phyloP scores from a whole-genome alignment of 2,888 invertebrate species.

The Amphipoea lucens region DNA sequence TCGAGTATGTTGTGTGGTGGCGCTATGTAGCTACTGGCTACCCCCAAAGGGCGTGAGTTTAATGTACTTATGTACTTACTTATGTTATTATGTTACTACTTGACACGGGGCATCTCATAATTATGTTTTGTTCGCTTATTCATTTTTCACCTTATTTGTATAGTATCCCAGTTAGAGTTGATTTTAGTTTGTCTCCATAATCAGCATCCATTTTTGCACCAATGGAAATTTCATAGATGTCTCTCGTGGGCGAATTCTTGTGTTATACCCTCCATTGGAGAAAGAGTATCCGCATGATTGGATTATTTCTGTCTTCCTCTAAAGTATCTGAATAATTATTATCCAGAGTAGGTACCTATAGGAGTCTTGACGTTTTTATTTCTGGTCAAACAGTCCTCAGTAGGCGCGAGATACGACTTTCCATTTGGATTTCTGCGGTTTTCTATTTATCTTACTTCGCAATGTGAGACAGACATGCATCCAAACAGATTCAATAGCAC shows the following conservation, averaged over 20 bases:
- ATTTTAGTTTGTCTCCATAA: constrained; percentile 1
- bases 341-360: too few species aligned
- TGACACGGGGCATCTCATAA: neutral
- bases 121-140: constrained; percentile 4
- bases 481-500: neutral
- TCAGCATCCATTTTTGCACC: constrained; percentile 3
- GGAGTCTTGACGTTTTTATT: neutral
- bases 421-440: too few species aligned
- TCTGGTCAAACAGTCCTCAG: neutral
- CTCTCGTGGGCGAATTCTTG: neutral
- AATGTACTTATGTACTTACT: neutral
- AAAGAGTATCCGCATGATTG: neutral
- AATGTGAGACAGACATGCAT: neutral
- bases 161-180: too few species aligned
- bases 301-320: neutral
- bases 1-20: neutral
- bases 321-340: neutral
- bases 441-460: neutral
- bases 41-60: neutral
- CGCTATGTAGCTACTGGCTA: neutral
- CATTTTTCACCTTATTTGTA: constrained; percentile 3
- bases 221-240: neutral
- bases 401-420: neutral
- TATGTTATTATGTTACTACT: constrained; percentile 4
- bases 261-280: neutral